Base-by-base conservation (phyloP, 1,140 invertebrate genomes). In the Limonius californicus region DNA sequence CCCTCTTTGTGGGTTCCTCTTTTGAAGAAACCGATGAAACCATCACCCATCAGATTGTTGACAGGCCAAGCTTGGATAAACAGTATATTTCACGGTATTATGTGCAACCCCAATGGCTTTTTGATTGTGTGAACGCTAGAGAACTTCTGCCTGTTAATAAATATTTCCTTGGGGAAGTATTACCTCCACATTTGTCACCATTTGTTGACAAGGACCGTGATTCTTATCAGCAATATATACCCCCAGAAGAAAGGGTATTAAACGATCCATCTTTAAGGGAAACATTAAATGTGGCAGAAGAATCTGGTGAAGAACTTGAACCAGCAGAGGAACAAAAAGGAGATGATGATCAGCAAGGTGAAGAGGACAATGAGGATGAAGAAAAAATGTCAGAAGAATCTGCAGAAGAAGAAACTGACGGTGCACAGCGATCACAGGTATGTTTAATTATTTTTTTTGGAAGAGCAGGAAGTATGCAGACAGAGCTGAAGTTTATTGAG, bases 41-140 rank as follows among this genome's bases (percentile, higher is more conserved):
- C 0, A 98, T 99, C 61, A 96, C 95, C 6, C 96, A 99, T 84
- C 97, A 99, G 67, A 94, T 99, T 76, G 89, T 98, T 20, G 98
- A 99, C 75, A 84, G 97, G 71, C 91, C 94, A 0, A 82, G 79
- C 30, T 83, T 94, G 73, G 79, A 83, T 0, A 94, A 91, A 61
- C 87, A 94, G 71, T 95, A 88, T 73, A 84, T 97, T 11, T 94
- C 92, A 0, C 86, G 94, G 73, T 94, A 95, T 76, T 99, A 99
- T 76, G 80, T 99, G n/a, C 98, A 99, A 78, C 98, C 98, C 0
- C 98, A 99, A 77, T 99, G 97, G 97, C 81, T 99, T 0, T 99
- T 97, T 81, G 98, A 99, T 82, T 90, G 87, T 72, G 84, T 99
- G 0, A 99, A 99, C 82, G 85, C 88, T 1, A 81, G 89, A 50